Evolutionary conservation across 2,888 invertebrate genomes (phyloP), one percentile per base, ranked within the genome.

Genomic region (Pocota personata): DNA sequence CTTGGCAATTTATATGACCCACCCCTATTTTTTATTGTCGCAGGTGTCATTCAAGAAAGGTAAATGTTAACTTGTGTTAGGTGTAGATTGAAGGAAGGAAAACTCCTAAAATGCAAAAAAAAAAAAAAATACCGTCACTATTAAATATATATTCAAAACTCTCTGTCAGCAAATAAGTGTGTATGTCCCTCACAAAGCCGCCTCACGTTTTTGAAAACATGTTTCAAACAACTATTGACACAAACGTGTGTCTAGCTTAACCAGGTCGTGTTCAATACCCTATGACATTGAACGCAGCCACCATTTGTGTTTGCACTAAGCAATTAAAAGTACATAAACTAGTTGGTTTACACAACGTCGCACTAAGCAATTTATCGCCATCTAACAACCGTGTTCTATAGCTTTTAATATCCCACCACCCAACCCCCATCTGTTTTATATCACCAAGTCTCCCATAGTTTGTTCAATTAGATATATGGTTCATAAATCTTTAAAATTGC

Each of bases 401-500:
- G 24, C 37, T 43, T n/a, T n/a, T n/a, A n/a, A n/a, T n/a, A n/a
- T n/a, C 3, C 16, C 16, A 16, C 48, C 27, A 8, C 0, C 7
- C 14, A 24, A 52, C 37, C 50, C 10, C 43, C 66, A 58, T 24
- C 50, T 73, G 75, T 46, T 75, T 75, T 62, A 32, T 64, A 75
- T 64, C 67, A 30, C 19, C 37, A 40, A 32, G 14, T 55, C 27
- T 69, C 62, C 5, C 50, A 60, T 32, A 66, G 43, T 24, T 57
- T 6, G 46, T 46, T 66, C 67, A 62, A 73, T 40, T 78, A 67
- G 40, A 60, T 40, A 14, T 43, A 24, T 72, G 62, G 71, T 60
- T 60, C 64, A 67, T 84, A 80, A 76, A 80, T 80, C 69, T 84
- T 84, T 76, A 46, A 83, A 64, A 79, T 79, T 79, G 57, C 67